These are phyloP conservation scores for Spodoptera frugiperda DNA, from an alignment of 1,140 invertebrate species.

Conservation along the genomic window DNA sequence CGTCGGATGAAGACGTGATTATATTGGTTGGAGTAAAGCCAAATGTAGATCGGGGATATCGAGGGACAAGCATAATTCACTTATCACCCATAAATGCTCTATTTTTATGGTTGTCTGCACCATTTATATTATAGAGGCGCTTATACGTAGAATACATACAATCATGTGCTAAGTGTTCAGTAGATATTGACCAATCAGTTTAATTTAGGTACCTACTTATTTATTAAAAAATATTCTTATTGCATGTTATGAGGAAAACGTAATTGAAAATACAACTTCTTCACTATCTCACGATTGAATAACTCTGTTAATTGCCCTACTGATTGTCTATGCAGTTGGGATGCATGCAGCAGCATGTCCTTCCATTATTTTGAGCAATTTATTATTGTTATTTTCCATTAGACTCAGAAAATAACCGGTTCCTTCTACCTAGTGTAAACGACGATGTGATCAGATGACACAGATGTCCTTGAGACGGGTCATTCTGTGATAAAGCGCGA, in stretches of 20 bases:
- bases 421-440: conserved; percentile 22
- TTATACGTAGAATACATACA: too few relatives aligned
- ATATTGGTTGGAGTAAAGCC: conserved; percentile 59
- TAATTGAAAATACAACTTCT: too few relatives aligned
- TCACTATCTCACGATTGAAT: too few relatives aligned
- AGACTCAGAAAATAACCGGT: conserved; percentile 49
- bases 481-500: conserved; percentile 46
- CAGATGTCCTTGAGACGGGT: conserved; percentile 64
- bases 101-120: conserved; percentile 28
- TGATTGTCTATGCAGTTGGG: too few relatives aligned
- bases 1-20: conserved; percentile 46
- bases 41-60: conserved; percentile 56
- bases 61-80: conserved; percentile 47
- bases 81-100: conserved; percentile 34
- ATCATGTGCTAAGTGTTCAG: too few relatives aligned
- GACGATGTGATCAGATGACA: conserved; percentile 46
- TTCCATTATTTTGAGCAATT: conserved; percentile 1
- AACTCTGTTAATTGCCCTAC: too few relatives aligned
- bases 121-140: background rate
- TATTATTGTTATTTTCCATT: background rate
- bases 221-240: too few relatives aligned
- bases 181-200: too few relatives aligned
- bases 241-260: too few relatives aligned
- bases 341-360: background rate
- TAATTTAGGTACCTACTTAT: too few relatives aligned